Evolutionary conservation across 92 coral and sea anemone species (phyloP).

Genomic region (Nematostella vectensis): DNA sequence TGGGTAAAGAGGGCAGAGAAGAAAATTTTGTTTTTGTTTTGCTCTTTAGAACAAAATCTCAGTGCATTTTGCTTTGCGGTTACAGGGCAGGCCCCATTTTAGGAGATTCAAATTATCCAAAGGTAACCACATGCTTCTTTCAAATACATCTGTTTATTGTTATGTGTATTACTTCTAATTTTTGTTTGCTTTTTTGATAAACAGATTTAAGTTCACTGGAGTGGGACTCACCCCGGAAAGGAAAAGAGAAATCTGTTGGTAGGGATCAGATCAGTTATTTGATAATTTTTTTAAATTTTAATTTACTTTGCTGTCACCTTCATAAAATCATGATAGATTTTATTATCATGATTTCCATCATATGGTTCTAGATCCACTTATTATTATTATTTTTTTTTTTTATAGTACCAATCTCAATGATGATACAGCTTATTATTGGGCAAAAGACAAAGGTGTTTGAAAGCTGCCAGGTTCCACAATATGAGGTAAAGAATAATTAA

Average conservation of each 20-base stretch:
- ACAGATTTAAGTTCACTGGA: conserved; percentile 65
- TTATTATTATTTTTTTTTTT: too few species aligned
- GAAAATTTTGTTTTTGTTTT: too few species aligned
- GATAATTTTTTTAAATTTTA: too few species aligned
- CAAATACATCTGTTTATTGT: not conserved
- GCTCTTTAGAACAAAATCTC: too few species aligned
- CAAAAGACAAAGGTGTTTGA: conserved; percentile 78
- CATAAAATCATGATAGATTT: not conserved
- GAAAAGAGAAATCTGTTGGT: conserved; percentile 75
- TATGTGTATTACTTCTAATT: too few species aligned
- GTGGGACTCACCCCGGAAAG: conserved; percentile 84
- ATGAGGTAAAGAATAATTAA: conserved; percentile 39
- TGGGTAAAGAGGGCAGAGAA: too few species aligned
- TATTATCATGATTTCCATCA: too few species aligned
- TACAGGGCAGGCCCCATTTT: conserved; percentile 78
- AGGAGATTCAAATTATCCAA: conserved; percentile 61
- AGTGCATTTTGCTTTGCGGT: too few species aligned
- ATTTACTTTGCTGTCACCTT: not conserved
- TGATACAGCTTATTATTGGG: conserved; percentile 69
- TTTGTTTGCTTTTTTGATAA: not conserved
- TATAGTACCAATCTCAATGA: conserved; percentile 60
- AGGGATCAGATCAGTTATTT: not conserved
- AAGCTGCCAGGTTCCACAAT: conserved; percentile 64
- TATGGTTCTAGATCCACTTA: not conserved
- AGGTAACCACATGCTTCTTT: conserved; percentile 20